A percentile compares a stretch with the other conserved stretches of the same genome.
These are phyloP conservation scores for Barbus barbus DNA, from an alignment of 2,113 vertebrate species.

Conservation along the genomic window DNA sequence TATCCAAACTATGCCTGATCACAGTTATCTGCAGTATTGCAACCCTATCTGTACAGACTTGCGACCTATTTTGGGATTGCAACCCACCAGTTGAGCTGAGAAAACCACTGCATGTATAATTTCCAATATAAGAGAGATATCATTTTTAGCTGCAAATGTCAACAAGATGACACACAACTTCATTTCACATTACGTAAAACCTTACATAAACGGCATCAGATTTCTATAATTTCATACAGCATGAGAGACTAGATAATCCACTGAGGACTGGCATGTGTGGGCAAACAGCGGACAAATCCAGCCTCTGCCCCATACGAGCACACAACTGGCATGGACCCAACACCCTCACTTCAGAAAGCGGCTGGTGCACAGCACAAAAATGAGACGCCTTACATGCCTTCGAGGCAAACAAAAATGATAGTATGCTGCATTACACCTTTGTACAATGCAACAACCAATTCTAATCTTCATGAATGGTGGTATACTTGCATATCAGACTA, in stretches of 20 bases:
- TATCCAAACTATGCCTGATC: neutral
- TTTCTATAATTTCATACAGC: neutral
- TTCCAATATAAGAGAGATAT: too few relatives aligned
- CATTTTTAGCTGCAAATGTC: neutral
- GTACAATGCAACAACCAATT: neutral
- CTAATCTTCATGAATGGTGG: neutral
- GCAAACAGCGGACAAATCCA: slow-evolving; percentile 17
- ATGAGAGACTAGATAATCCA: slow-evolving; percentile 31
- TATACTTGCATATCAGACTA: neutral
- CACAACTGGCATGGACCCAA: slow-evolving; percentile 2
- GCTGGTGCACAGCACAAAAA: neutral
- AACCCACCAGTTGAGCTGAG: neutral
- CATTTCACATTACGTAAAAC: slow-evolving; percentile 3
- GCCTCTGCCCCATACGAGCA: slow-evolving; percentile 10
- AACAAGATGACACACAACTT: neutral
- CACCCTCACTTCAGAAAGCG: slow-evolving; percentile 3
- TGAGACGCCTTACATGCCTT: neutral
- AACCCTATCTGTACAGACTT: neutral
- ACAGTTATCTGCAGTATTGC: neutral
- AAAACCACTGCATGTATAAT: neutral
- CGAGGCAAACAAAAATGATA: neutral
- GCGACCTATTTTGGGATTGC: neutral
- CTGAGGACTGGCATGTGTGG: slow-evolving; percentile 13
- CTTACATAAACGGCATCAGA: slow-evolving; percentile 32
- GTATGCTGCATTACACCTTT: neutral